These are phyloP conservation scores for Drosophila kohkoa DNA, from an alignment of 1,140 invertebrate species.

Conservation along the genomic window DNA sequence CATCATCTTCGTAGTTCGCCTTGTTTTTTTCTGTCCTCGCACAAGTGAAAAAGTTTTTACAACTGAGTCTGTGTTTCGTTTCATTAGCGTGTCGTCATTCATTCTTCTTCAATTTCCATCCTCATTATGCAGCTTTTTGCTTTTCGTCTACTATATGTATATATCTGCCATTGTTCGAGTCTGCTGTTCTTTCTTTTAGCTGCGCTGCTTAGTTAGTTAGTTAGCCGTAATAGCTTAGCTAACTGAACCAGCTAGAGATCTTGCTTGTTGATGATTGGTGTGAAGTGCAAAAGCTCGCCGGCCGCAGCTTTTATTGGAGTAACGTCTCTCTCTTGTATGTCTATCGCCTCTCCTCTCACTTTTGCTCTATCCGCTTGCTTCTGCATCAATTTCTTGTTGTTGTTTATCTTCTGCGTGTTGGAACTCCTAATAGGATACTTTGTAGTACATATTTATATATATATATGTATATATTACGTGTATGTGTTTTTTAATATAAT, in stretches of 20 bases:
- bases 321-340: constrained; percentile 23
- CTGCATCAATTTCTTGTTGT: constrained; percentile 52
- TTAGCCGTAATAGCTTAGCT: constrained; percentile 33
- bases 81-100: constrained; percentile 28
- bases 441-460: constrained; percentile 54
- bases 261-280: constrained; percentile 52
- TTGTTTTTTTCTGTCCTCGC: constrained; percentile 40
- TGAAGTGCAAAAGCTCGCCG: constrained; percentile 71
- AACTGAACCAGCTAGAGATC: constrained; percentile 45
- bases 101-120: constrained; percentile 41
- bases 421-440: constrained; percentile 75
- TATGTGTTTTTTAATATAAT: constrained; percentile 45
- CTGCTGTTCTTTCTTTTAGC: constrained; percentile 33
- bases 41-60: constrained; percentile 57
- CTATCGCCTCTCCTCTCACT: constrained; percentile 12
- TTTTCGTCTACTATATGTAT: constrained; percentile 33
- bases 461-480: constrained; percentile 10
- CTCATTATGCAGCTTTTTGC: constrained; percentile 58
- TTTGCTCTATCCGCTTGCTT: constrained; percentile 16
- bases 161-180: constrained; percentile 54
- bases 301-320: constrained; percentile 63
- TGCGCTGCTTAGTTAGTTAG: constrained; percentile 7
- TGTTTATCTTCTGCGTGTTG: constrained; percentile 68
- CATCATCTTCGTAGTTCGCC: constrained; percentile 68
- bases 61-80: constrained; percentile 59